Base-by-base conservation (phyloP, 2,888 invertebrate species). In the Nymphalis urticae region DNA sequence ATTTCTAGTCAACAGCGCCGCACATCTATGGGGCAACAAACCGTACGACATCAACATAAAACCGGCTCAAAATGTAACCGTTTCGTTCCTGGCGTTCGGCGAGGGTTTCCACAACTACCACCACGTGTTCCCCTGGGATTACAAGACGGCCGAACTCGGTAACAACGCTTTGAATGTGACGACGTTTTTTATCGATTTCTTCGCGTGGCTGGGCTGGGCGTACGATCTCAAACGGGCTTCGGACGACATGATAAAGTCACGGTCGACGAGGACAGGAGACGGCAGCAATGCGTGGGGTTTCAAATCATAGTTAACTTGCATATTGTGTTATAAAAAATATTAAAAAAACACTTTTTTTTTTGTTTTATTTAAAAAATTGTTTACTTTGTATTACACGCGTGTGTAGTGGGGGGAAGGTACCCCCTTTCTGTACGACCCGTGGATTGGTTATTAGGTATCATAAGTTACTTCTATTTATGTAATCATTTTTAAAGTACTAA, bases 1-100 rank as follows among this genome's bases (percentile, higher is more conserved):
- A 16, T 95, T 94, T 94, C 83, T 94, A 21, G 94, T 95, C n/a
- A 95, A 95, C 86, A 94, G 94, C 75, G 93, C 93, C 13, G 95
- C 95, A 9, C 95, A 95, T 79, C 76, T 87, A 27, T 89, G 85
- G 81, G 92, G 92, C 0, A 82, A 82, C 67, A 88, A 84, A 60
- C 90, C 92, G 7, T 92, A 92, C 70, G 90, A 95, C 64, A 82
- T 79, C 72, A 73, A 68, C 48, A 82, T 86, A 1, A 61, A 72
- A 17, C 77, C 87, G 0, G 70, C 72, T 0, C 80, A 86, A 67
- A 82, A 75, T 32, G 70, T 75, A 0, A 8, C 75, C 0, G 81
- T 83, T 0, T 79, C 84, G 0, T 47, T 85, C 0, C 63, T 76
- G 0, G 75, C 80, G 0, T 78, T 81, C 7, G 86, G 86, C 0